These are phyloP conservation scores for Atlantisia rogersi DNA, from an alignment of 2,113 vertebrate genomes.

Conservation along the genomic window DNA sequence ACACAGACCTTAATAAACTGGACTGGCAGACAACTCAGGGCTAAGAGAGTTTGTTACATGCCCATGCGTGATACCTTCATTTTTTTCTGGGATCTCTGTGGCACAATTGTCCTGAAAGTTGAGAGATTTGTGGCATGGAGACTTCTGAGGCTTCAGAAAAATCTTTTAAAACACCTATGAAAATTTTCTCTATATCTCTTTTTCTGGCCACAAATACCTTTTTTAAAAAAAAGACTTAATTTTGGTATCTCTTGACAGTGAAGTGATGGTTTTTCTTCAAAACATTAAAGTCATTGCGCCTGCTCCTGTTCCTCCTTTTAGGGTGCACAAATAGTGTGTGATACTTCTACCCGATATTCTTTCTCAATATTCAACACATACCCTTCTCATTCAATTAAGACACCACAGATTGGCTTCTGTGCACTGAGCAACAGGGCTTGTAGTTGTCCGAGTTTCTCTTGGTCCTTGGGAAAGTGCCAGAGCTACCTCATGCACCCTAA, in stretches of 20 bases:
- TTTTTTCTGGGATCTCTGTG: neutral
- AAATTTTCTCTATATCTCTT: neutral
- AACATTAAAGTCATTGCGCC: neutral
- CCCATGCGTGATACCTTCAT: neutral
- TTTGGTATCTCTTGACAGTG: neutral
- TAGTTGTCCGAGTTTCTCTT: neutral
- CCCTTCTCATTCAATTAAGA: neutral
- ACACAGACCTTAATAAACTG: neutral
- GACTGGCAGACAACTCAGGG: neutral
- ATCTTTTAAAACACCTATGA: neutral
- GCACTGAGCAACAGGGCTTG: neutral
- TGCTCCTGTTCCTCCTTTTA: neutral
- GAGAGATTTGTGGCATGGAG: neutral
- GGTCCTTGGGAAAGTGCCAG: conserved; percentile 24
- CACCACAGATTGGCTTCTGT: neutral
- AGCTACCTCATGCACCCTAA: conserved; percentile 7
- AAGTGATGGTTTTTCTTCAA: neutral
- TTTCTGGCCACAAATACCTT: neutral
- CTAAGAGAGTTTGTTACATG: neutral
- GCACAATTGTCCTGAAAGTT: neutral
- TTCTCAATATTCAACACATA: neutral
- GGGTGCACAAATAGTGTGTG: neutral
- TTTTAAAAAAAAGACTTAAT: neutral
- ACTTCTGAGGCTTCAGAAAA: neutral
- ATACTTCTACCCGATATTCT: neutral